Base-by-base conservation (phyloP, 2,797 vertebrate genomes). In the Loris lydekkerianus region DNA sequence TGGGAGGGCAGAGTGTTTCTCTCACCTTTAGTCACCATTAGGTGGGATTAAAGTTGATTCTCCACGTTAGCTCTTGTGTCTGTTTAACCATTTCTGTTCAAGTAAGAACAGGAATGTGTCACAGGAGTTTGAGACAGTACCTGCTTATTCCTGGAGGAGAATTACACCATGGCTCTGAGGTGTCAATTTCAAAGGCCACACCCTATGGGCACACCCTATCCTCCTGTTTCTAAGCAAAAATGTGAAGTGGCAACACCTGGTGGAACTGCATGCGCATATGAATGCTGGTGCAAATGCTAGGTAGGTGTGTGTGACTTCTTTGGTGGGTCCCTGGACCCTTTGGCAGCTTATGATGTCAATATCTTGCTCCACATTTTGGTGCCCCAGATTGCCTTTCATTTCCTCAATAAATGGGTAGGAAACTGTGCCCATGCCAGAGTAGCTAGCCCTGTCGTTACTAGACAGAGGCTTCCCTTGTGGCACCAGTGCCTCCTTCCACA, bases 401-500 rank as follows among this genome's bases (percentile, higher is more conserved):
- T 95, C 91, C 92, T 88, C 82, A n/a, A 18, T 93, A 78, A 95
- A 85, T 29, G 13, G 11, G 49, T 67, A 56, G 77, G 46, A 90
- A 63, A 67, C 61, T 27, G 7, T 37, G 67, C 77, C 67, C 5
- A 2, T 94, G 86, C 91, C 93, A 76, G 53, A 86, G 46, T 31
- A 58, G 34, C 75, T 49, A 46, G 84, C 60, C 37, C 86, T 37
- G 5, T 34, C 53, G 69, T 93, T 76, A 0, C 63, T 46, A 27
- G 27, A 76, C 46, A 89, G 56, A 34, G 6, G 8, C 56, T 70
- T 78, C 56, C 43, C 80, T 94, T 60, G 69, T 13, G 81, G 70
- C 43, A 37, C 70, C 4, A 27, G 31, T 7, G n/a, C 67, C 40
- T 86, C 77, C 78, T 91, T 93, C 83, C 92, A n/a, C 43, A 58